phyloP scores from a whole-genome alignment of 2,888 invertebrate species.

The Rambutsinella grinnellia region DNA sequence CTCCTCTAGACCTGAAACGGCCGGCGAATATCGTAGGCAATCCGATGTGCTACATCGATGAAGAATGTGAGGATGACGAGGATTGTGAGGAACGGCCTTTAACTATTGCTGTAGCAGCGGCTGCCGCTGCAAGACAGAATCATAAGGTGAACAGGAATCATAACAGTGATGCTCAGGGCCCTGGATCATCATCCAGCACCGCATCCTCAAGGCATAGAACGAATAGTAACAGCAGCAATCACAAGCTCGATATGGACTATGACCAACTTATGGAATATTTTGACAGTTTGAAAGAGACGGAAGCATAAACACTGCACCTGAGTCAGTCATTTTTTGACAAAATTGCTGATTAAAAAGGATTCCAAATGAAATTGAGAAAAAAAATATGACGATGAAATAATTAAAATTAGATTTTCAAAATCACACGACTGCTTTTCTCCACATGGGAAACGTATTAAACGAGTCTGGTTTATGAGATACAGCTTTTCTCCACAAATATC shows the following conservation, averaged over 20 bases:
- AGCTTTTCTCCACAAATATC: too few relatives aligned
- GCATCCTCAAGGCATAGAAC: constrained; percentile 73
- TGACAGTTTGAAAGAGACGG: constrained; percentile 93
- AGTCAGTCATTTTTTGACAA: neutral
- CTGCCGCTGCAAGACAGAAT: constrained; percentile 63
- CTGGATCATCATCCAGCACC: constrained; percentile 53
- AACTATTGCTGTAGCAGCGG: constrained; percentile 63
- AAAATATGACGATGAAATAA: neutral
- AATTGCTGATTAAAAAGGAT: neutral
- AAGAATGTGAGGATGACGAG: constrained; percentile 64
- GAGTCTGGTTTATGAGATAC: constrained; percentile 40
- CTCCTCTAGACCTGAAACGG: constrained; percentile 38
- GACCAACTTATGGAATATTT: constrained; percentile 98
- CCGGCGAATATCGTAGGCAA: constrained; percentile 88
- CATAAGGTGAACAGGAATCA: constrained; percentile 55
- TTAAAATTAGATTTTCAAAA: neutral
- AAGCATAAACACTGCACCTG: constrained; percentile 70
- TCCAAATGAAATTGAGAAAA: neutral
- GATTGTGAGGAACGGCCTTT: constrained; percentile 68
- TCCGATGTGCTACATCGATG: constrained; percentile 82
- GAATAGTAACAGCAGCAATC: constrained; percentile 71
- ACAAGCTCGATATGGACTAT: constrained; percentile 91
- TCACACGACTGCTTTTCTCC: constrained; percentile 16
- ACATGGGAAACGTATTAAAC: constrained; percentile 27
- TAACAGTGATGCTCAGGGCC: constrained; percentile 67